Evolutionary conservation across 2,113 vertebrate species (phyloP).

Genomic region (Pyxicephalus adspersus): DNA sequence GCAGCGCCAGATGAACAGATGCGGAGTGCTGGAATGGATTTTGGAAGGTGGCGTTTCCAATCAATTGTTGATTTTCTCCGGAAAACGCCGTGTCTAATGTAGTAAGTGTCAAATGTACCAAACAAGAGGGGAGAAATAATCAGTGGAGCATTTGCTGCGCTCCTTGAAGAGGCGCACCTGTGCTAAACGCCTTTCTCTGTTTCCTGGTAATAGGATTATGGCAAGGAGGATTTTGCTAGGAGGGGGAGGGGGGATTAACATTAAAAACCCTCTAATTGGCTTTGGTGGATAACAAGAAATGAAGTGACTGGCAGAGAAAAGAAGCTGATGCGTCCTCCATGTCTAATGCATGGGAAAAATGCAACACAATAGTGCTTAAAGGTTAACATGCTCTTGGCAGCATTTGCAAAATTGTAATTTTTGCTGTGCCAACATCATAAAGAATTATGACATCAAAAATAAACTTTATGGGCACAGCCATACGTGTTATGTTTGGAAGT

Average conservation of each 20-base stretch:
- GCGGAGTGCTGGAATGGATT: not conserved
- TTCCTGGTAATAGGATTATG: slow-evolving; percentile 21
- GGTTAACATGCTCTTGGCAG: no score
- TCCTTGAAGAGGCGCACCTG: slow-evolving; percentile 35
- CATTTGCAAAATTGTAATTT: no score
- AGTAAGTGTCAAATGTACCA: slow-evolving; percentile 59
- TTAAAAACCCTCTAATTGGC: slow-evolving; percentile 31
- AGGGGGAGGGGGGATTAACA: slow-evolving; percentile 26
- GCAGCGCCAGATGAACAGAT: slow-evolving; percentile 46
- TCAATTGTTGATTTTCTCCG: slow-evolving; percentile 57
- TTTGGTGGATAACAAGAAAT: not conserved
- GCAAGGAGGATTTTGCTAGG: not conserved
- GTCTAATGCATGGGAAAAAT: not conserved
- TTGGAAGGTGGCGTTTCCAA: slow-evolving; percentile 62
- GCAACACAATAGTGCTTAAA: not conserved
- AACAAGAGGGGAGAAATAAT: slow-evolving; percentile 40
- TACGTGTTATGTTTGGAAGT: no score
- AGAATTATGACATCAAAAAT: no score
- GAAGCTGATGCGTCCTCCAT: not conserved
- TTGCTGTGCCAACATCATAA: no score
- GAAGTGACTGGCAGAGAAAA: not conserved
- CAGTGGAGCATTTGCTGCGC: not conserved
- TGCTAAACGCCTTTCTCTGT: not conserved
- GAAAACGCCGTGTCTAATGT: slow-evolving; percentile 58
- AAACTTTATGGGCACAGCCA: no score